Evolutionary conservation across 53 echinoderm and acorn worm species (phyloP), one percentile per base, ranked within the genome.

Genomic region (Apostichopus leukothele): DNA sequence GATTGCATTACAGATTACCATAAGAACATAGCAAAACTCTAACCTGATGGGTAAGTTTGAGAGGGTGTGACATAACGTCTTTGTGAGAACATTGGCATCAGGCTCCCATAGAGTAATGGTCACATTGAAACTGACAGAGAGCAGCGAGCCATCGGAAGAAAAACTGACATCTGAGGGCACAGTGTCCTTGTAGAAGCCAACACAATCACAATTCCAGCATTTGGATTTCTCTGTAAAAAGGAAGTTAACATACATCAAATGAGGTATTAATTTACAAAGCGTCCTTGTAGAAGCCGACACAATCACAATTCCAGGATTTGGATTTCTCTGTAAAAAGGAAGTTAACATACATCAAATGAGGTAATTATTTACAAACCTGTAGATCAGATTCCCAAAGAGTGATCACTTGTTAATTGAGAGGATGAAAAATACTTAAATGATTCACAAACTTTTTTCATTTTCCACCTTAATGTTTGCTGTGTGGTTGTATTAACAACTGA

Each of bases 71-170:
- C 91, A 92, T 4, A 97, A 88, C 53, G 93, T 93, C 77, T 88
- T 93, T 55, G 84, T 95, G 80, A 97, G 91, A 39, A 90, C 90
- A 79, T 95, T 97, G 25, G 78, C 76, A 50, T 92, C 92, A 75
- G 97, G 97, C 59, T 97, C 94, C 97, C 97, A 97, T 11, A 95
- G 90, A 5, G 97, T 97, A 21, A 95, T 89, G 13, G 93, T 86
- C 20, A 93, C 86, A 21, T 76, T 78, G 80, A 97, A 97, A 60
- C 92, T 90, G 14, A 97, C 95, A 14, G 90, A 90, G 77, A 97
- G 84, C 6, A 97, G 93, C 22, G 97, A 97, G 20, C 97, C 97
- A 83, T 97, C 97, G 20, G 86, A 50, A 25, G 95, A 92, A 88
- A 97, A 97, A 67, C 90, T 89, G 10, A 88, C 92, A 51, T 90